Evolutionary conservation across 2,888 invertebrate genomes (phyloP).

Genomic region (Amiota mariae): DNA sequence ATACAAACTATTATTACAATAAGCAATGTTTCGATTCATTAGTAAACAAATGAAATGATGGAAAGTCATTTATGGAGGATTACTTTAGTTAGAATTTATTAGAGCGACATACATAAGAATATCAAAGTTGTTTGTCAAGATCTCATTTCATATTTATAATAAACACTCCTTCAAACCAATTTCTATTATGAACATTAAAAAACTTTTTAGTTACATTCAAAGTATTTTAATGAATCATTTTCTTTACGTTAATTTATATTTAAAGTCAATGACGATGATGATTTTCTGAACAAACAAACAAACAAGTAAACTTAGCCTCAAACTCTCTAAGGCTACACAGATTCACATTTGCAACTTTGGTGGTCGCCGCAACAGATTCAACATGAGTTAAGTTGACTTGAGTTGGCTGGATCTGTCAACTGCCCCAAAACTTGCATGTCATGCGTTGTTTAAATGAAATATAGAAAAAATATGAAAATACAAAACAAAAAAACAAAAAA

Average conservation of each 20-base stretch:
- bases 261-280: background rate
- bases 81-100: too few species aligned
- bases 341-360: conserved; percentile 39
- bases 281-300: conserved; percentile 28
- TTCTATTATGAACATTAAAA: background rate
- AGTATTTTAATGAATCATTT: too few species aligned
- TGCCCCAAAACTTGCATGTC: conserved; percentile 56
- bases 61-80: too few species aligned
- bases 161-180: background rate
- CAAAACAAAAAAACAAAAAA: conserved; percentile 30
- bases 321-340: conserved; percentile 29
- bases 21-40: too few species aligned
- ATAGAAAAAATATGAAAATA: conserved; percentile 1
- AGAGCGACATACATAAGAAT: too few species aligned
- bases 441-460: conserved; percentile 42
- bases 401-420: conserved; percentile 23
- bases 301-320: conserved; percentile 1
- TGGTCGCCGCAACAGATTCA: conserved; percentile 38
- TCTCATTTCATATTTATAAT: too few species aligned
- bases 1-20: too few species aligned
- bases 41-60: too few species aligned
- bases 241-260: too few species aligned
- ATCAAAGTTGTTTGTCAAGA: too few species aligned
- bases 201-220: background rate
- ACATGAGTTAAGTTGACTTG: too few species aligned